Conservation (phyloP, 2,888 invertebrate species). For the Lycocerus yunnanus region DNA sequence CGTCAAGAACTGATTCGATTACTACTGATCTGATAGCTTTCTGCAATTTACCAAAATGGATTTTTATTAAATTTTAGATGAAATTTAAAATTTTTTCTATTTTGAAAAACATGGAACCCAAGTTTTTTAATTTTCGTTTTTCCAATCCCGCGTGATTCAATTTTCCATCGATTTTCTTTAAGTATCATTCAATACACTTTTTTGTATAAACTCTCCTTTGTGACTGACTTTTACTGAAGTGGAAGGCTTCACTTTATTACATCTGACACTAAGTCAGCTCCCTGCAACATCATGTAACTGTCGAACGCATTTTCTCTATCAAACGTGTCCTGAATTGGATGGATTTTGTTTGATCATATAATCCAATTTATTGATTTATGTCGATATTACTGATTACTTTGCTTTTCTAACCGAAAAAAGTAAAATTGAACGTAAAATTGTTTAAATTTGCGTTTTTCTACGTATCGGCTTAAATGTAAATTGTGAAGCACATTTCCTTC, state of each 20-base stretch:
- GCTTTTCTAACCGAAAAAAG: neutral
- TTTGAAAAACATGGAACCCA: neutral
- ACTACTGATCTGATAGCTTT: neutral
- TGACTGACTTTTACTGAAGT: slow-evolving; percentile 28
- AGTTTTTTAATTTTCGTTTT: neutral
- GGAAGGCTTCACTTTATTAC: slow-evolving; percentile 42
- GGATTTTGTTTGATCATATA: slow-evolving; percentile 30
- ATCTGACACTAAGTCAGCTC: slow-evolving; percentile 39
- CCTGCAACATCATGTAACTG: slow-evolving; percentile 36
- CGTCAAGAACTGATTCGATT: slow-evolving; percentile 10
- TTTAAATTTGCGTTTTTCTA: neutral
- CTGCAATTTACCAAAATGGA: neutral
- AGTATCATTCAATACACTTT: slow-evolving; percentile 25
- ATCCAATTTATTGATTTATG: slow-evolving; percentile 27
- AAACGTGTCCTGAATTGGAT: slow-evolving; percentile 31
- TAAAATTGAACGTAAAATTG: neutral
- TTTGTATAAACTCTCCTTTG: slow-evolving; percentile 14
- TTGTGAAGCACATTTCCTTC: neutral
- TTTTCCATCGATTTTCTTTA: slow-evolving; percentile 21
- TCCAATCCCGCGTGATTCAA: neutral
- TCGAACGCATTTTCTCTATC: slow-evolving; percentile 33
- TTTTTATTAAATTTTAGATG: neutral
- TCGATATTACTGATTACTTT: slow-evolving; percentile 22
- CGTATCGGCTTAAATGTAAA: neutral
- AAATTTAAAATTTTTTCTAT: neutral